Evolutionary conservation across 2,113 vertebrate species (phyloP), one percentile per base, ranked within the genome.

Genomic region (Amphiprion percula): DNA sequence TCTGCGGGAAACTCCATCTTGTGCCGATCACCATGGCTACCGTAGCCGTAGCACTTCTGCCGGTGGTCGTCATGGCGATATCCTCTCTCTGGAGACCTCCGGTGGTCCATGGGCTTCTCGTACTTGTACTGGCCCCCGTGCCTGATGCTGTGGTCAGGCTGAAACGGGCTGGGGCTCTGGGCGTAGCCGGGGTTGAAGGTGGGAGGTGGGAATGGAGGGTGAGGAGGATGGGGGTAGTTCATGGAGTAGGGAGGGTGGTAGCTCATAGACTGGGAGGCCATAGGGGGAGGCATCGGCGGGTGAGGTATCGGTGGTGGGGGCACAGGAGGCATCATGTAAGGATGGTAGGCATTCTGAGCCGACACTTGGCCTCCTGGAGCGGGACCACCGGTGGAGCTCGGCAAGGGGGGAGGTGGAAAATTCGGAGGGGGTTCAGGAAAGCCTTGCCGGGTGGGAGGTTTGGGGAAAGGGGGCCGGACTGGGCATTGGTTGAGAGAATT

Each of bases 321-420:
- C 4, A 89, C 83, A 0, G 88, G 80, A n/a, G 94, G 91, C 93
- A 98, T 94, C 96, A 98, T 95, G 82, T 97, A 99, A 2, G 96
- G 95, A 64, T 96, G 96, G 79, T 97, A 98, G 0, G 96, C 70
- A 62, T 93, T 95, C 65, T 97, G 97, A 64, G 94, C 92, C 0
- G 95, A 86, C 15, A 94, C 87, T 39, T 88, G 82, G 0, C 86
- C 53, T 26, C 95, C 94, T 0, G 94, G 84, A 12, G 94, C 59
- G 0, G 95, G 75, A 12, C 95, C 67, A 6, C 87, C 95, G 11
- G 91, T 87, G 0, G 96, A 90, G 64, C 88, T 92, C 26, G 96
- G 96, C 53, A 96, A 82, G 0, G 96, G 96, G 0, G 97, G 97
- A 2, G 97, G 97, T 3, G 97, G 97, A 6, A 97, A 99, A 80